A percentile compares a stretch with the other conserved stretches of the same genome.
These are phyloP conservation scores for Listronotus bonariensis DNA, from an alignment of 1,140 invertebrate species.

Conservation along the genomic window DNA sequence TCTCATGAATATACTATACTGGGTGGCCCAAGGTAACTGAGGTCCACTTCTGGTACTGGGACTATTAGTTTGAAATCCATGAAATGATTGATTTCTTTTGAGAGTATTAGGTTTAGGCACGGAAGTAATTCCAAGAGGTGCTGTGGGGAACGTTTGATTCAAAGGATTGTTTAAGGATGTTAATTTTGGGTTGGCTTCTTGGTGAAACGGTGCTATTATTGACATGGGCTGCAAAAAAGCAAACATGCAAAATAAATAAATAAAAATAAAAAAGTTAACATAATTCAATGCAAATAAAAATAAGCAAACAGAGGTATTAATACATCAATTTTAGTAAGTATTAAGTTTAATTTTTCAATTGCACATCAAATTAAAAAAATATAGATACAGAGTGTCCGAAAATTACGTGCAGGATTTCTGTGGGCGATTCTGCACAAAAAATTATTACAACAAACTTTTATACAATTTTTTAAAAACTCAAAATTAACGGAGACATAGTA, in stretches of 20 bases:
- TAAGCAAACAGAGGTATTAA: neutral
- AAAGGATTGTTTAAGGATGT: conserved; percentile 6
- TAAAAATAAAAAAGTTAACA: conserved; percentile 31
- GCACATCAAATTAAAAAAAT: too few species aligned
- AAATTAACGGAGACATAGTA: too few species aligned
- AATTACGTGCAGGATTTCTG: too few species aligned
- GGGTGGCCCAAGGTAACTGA: conserved; percentile 28
- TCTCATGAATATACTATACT: conserved; percentile 33
- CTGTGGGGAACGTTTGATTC: conserved; percentile 14
- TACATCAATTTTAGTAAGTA: too few species aligned
- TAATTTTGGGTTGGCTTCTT: conserved; percentile 33
- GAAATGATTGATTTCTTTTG: conserved; percentile 53
- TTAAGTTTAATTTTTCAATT: too few species aligned
- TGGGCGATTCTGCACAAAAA: too few species aligned
- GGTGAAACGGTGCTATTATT: conserved; percentile 53
- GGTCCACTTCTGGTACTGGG: neutral
- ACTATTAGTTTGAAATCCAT: conserved; percentile 48
- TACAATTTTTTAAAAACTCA: too few species aligned
- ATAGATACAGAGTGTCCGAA: too few species aligned
- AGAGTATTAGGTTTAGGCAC: conserved; percentile 27
- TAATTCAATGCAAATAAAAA: neutral
- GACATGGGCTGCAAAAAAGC: conserved; percentile 54
- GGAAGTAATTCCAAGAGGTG: conserved; percentile 4
- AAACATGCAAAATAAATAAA: conserved; percentile 50
- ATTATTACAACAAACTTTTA: too few species aligned